These are phyloP conservation scores for Pristionchus entomophagus DNA, from an alignment of 2,888 invertebrate species.

Conservation along the genomic window DNA sequence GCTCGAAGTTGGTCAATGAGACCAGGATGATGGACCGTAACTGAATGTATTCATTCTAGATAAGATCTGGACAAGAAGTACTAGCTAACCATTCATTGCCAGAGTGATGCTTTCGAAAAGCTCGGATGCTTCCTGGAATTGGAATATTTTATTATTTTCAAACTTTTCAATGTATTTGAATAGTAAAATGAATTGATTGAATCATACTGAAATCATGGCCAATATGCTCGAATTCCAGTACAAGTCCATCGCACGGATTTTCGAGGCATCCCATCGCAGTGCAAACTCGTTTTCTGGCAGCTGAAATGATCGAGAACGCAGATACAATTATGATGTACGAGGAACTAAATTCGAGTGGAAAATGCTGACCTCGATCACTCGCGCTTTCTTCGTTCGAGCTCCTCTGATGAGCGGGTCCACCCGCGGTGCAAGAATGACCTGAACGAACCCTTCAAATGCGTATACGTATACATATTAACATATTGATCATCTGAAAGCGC, in stretches of 20 bases:
- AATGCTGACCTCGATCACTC: neutral
- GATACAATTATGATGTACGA: too few relatives aligned
- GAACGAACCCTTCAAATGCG: too few relatives aligned
- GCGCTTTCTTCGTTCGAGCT: neutral
- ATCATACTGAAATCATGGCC: neutral
- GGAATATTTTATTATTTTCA: neutral
- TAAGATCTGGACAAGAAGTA: too few relatives aligned
- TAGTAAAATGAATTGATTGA: neutral
- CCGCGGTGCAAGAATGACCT: neutral
- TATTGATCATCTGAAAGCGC: too few relatives aligned
- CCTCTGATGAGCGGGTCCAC: neutral
- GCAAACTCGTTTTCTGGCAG: too few relatives aligned
- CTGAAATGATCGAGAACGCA: too few relatives aligned
- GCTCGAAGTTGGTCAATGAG: neutral
- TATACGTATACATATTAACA: too few relatives aligned
- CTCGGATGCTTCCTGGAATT: neutral
- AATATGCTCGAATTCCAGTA: neutral
- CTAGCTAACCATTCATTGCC: neutral
- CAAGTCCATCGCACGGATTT: neutral
- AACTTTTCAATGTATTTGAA: too few relatives aligned
- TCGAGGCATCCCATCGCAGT: too few relatives aligned
- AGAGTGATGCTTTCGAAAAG: neutral
- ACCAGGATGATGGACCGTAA: neutral
- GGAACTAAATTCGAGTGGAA: too few relatives aligned
- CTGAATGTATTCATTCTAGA: neutral